Evolutionary conservation across 2,888 invertebrate genomes (phyloP), one percentile per base, ranked within the genome.

Genomic region (Drosophila pseudotakahashii): DNA sequence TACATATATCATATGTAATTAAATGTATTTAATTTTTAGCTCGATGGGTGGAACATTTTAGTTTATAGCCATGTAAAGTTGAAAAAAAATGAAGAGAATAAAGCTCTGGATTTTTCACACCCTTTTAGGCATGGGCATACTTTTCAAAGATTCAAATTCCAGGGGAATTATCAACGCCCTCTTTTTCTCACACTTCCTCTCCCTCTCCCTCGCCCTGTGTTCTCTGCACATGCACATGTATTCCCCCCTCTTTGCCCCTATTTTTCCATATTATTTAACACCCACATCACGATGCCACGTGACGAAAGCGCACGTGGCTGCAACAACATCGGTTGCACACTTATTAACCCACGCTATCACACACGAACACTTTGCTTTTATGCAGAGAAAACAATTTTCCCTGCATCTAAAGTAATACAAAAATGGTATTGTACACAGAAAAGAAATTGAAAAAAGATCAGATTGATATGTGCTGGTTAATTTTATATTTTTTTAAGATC

Each of bases 301-400:
- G 72, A 70, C 48, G 61, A 45, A 50, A 13, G 67, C 54, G 50
- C 72, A 70, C 71, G 69, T 60, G 69, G 53, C 69, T 58, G 69
- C 70, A 54, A n/a, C 51, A 47, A 47, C 26, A 30, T n/a, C 30
- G 37, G 14, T 32, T 41, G 16, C 34, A 45, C 39, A 26, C 41
- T 26, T 13, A 16, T 14, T 32, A 59, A 47, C 60, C 41, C 39
- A 44, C 39, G 45, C 16, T 66, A 66, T 66, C 45, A n/a, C 14
- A 41, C 26, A 42, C 23, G 30, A 32, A 16, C 26, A 14, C 16
- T 48, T 32, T 16, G 7, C 6, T 13, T 34, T 34, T 3, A 44
- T 32, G 30, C 30, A 45, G 50, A 19, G 39, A 30, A 13, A 34
- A 42, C 11, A 34, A 11, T 11, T 5, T 5, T 11, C 1, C 1